Evolutionary conservation across 1,140 invertebrate species (phyloP).

Genomic region (Drosophila biarmipes): DNA sequence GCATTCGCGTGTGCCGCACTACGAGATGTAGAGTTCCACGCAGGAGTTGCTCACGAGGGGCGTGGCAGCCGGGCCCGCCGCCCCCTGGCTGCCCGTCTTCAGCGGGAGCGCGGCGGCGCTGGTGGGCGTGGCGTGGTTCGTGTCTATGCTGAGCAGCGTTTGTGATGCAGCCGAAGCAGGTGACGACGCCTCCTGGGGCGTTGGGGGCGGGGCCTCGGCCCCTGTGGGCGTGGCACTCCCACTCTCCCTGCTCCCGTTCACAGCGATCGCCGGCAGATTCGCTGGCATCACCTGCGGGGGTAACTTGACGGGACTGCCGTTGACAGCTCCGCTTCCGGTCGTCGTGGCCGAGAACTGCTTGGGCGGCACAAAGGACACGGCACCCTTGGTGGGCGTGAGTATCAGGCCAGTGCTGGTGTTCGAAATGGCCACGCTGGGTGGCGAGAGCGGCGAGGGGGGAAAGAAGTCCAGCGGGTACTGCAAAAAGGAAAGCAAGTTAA

Average conservation of each 20-base stretch:
- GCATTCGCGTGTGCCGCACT: conserved; percentile 18
- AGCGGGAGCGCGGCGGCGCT: conserved; percentile 32
- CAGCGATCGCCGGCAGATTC: conserved; percentile 13
- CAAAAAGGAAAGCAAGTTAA: neutral
- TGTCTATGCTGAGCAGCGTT: conserved; percentile 66
- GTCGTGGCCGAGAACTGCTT: conserved; percentile 56
- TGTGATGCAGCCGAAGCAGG: conserved; percentile 11
- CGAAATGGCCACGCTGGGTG: conserved; percentile 57
- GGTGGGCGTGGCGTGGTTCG: conserved; percentile 46
- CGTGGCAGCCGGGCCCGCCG: conserved; percentile 33
- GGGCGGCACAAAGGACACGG: conserved; percentile 68
- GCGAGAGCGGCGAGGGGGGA: conserved; percentile 68
- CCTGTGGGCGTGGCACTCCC: conserved; percentile 11
- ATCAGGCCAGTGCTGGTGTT: conserved; percentile 58
- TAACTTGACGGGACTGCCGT: conserved; percentile 28
- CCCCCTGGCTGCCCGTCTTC: conserved; percentile 45
- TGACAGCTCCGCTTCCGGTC: conserved; percentile 12
- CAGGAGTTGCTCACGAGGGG: conserved; percentile 69
- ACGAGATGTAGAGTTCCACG: conserved; percentile 69
- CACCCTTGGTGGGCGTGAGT: conserved; percentile 65
- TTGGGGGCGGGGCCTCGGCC: neutral
- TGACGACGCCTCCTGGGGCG: neutral
- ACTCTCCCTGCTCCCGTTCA: conserved; percentile 22
- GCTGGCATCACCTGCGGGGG: conserved; percentile 5
- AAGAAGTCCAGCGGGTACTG: conserved; percentile 78